Evolutionary conservation across 2,113 vertebrate species (phyloP).

Genomic region (Phalacrocorax carbo): DNA sequence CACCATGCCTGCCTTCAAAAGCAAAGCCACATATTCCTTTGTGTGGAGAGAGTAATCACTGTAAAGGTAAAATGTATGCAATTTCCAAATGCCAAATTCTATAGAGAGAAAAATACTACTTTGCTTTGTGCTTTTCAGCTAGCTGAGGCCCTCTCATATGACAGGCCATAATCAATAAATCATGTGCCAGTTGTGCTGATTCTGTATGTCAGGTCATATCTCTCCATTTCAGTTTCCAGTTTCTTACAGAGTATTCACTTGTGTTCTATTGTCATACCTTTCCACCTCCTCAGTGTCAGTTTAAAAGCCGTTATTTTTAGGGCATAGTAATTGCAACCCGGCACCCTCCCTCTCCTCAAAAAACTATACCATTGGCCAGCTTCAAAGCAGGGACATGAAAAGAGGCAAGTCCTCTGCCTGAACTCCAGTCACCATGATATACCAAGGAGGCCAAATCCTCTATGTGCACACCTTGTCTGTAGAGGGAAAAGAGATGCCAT

Average conservation of each 20-base stretch:
- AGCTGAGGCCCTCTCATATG: slow-evolving; percentile 23
- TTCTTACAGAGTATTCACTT: slow-evolving; percentile 20
- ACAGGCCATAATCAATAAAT: slow-evolving; percentile 63
- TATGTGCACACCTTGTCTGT: neutral
- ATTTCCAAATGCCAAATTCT: slow-evolving; percentile 55
- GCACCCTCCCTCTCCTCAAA: neutral
- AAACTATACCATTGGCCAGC: neutral
- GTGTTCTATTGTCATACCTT: slow-evolving; percentile 12
- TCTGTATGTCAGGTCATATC: slow-evolving; percentile 13
- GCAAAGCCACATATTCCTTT: slow-evolving; percentile 16
- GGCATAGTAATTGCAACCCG: neutral
- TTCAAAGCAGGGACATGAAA: neutral
- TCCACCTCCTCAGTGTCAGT: neutral
- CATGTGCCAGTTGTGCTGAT: slow-evolving; percentile 47
- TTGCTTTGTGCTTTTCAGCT: slow-evolving; percentile 28
- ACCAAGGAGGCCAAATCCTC: neutral
- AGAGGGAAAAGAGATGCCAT: neutral
- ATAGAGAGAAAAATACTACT: slow-evolving; percentile 45
- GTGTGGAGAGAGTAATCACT: slow-evolving; percentile 9
- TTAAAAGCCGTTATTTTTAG: slow-evolving; percentile 57
- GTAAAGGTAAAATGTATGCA: slow-evolving; percentile 40
- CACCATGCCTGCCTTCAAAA: neutral
- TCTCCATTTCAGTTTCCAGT: slow-evolving; percentile 18
- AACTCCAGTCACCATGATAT: neutral
- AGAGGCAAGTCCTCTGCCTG: neutral